These are phyloP conservation scores for Pachycephus smyrnensis DNA, from an alignment of 2,888 invertebrate species.

Conservation along the genomic window DNA sequence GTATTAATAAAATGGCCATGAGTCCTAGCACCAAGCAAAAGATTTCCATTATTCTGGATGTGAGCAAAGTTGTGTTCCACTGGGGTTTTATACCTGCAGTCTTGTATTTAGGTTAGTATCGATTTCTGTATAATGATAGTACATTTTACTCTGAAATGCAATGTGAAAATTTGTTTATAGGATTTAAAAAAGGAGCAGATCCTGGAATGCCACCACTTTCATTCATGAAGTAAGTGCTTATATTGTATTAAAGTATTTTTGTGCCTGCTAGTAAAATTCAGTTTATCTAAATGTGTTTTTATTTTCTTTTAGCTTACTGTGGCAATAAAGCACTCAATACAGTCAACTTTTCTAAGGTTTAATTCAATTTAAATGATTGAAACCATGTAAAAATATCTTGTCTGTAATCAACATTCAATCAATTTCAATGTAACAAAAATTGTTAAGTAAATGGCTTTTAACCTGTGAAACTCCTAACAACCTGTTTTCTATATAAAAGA, in stretches of 20 bases:
- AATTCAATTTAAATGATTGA: no score
- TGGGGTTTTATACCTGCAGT: constrained; percentile 79
- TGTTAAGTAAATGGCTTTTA: no score
- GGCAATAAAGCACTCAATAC: constrained; percentile 52
- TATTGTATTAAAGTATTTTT: constrained; percentile 12
- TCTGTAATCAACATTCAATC: no score
- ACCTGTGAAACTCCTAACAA: no score
- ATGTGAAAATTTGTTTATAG: constrained; percentile 61
- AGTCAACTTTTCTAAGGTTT: no score
- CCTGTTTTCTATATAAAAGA: no score
- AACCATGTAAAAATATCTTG: no score
- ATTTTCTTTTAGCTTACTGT: constrained; percentile 65
- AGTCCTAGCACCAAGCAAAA: constrained; percentile 74
- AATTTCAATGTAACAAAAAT: no score
- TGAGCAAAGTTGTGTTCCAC: constrained; percentile 74
- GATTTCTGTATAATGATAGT: constrained; percentile 4
- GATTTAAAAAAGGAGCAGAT: constrained; percentile 77
- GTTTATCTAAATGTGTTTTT: constrained; percentile 14
- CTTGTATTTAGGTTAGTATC: constrained; percentile 74
- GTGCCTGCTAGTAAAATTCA: no score
- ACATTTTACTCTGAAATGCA: neutral
- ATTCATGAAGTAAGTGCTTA: constrained; percentile 68
- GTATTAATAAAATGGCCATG: constrained; percentile 53
- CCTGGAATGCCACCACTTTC: constrained; percentile 76
- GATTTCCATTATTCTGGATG: constrained; percentile 71